phyloP scores from a whole-genome alignment of 2,113 vertebrate genomes.

The Jacana jacana region DNA sequence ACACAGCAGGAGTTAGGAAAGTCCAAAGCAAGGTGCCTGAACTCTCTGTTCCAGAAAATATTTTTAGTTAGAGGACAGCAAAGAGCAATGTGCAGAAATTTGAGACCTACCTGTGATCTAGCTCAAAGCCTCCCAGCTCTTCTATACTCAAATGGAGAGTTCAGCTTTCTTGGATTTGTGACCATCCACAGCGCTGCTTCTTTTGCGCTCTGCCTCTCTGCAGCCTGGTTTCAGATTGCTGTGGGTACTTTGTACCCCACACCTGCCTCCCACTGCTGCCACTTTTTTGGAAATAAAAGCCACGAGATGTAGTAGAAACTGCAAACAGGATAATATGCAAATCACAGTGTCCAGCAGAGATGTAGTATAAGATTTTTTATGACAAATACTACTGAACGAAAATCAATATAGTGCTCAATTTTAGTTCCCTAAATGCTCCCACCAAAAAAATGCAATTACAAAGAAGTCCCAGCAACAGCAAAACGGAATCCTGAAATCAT shows the following conservation, averaged over 20 bases:
- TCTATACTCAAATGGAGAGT: not conserved
- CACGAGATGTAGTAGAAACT: not conserved
- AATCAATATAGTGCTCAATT: not conserved
- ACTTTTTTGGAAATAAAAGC: not conserved
- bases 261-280: not conserved
- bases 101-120: not conserved
- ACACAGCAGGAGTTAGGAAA: not conserved
- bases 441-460: not conserved
- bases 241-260: not conserved
- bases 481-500: not conserved
- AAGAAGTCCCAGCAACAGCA: not conserved
- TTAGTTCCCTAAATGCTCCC: not conserved
- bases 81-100: not conserved
- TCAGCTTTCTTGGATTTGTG: not conserved
- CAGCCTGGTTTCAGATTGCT: not conserved
- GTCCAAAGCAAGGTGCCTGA: not conserved
- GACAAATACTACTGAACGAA: not conserved
- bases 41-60: not conserved
- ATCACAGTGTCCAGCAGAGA: not conserved
- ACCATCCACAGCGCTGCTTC: not conserved
- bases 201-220: not conserved
- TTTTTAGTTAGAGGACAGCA: not conserved
- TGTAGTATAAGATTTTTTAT: not conserved
- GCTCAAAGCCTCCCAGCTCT: not conserved
- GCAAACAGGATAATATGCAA: not conserved